phyloP scores from a whole-genome alignment of 2,113 vertebrate species.

The Centropus bengalensis region DNA sequence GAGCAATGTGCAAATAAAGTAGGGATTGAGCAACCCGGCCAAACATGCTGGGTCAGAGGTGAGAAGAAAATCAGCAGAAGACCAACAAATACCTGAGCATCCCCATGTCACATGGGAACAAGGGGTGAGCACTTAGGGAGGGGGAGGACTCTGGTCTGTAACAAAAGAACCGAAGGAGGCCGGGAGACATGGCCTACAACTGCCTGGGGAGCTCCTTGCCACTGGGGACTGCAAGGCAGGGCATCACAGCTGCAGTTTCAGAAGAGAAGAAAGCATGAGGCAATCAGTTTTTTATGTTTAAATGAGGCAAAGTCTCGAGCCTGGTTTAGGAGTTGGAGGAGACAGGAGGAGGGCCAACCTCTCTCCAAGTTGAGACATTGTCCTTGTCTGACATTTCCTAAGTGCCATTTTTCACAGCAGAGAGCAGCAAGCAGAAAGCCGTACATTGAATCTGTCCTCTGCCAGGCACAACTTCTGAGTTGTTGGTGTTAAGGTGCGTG shows the following conservation, averaged over 20 bases:
- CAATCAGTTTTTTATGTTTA: background rate
- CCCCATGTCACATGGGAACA: slow-evolving; percentile 8
- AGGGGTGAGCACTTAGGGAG: background rate
- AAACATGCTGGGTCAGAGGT: slow-evolving; percentile 58
- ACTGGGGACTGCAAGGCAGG: background rate
- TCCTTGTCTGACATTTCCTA: background rate
- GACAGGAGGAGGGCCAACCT: background rate
- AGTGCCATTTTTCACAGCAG: background rate
- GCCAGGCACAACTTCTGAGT: background rate
- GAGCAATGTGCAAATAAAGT: slow-evolving; percentile 53
- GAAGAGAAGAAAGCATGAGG: background rate
- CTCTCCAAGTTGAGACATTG: background rate
- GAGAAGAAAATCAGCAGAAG: slow-evolving; percentile 33
- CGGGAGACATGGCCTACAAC: background rate
- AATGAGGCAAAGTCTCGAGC: background rate
- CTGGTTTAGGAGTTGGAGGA: background rate
- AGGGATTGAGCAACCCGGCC: slow-evolving; percentile 60
- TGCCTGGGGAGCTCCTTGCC: background rate
- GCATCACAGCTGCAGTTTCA: background rate
- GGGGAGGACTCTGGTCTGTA: background rate
- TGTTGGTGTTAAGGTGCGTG: accelerated
- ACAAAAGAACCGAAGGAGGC: background rate
- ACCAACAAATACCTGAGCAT: slow-evolving; percentile 24
- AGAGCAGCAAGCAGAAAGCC: background rate
- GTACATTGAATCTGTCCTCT: background rate